These are phyloP conservation scores for Sardinella longiceps DNA, from an alignment of 2,797 vertebrate genomes.

Conservation along the genomic window DNA sequence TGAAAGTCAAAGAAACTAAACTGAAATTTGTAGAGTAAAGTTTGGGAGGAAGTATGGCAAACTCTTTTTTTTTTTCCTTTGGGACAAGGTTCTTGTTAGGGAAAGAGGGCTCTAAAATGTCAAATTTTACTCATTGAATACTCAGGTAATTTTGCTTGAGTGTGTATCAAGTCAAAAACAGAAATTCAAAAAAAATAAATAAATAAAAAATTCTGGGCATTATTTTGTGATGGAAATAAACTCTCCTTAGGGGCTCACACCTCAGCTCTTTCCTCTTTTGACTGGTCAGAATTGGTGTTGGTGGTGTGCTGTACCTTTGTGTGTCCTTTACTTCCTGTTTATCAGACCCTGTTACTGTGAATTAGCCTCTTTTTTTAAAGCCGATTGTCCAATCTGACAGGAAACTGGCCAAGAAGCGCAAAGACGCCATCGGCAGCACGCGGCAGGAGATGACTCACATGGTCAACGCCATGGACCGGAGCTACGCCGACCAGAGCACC, in stretches of 20 bases:
- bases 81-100: background rate
- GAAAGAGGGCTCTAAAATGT: background rate
- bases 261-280: background rate
- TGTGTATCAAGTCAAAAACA: background rate
- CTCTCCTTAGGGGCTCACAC: slow-evolving; percentile 27
- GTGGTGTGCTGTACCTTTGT: background rate
- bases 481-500: slow-evolving; percentile 96
- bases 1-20: background rate
- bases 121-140: background rate
- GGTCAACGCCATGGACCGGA: slow-evolving; percentile 98
- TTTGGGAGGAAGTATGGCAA: slow-evolving; percentile 28
- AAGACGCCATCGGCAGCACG: slow-evolving; percentile 93
- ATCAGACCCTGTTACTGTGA: background rate
- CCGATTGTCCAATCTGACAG: slow-evolving; percentile 69
- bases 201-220: too few species aligned
- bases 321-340: background rate
- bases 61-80: slow-evolving; percentile 11
- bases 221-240: too few species aligned
- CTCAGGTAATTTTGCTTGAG: background rate
- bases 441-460: slow-evolving; percentile 99
- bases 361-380: slow-evolving; percentile 32
- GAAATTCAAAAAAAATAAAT: too few species aligned
- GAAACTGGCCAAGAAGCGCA: slow-evolving; percentile 98
- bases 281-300: background rate
- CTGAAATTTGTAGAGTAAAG: background rate